Base-by-base conservation (phyloP, 2,888 invertebrate genomes). In the Pediacus dermestoides region DNA sequence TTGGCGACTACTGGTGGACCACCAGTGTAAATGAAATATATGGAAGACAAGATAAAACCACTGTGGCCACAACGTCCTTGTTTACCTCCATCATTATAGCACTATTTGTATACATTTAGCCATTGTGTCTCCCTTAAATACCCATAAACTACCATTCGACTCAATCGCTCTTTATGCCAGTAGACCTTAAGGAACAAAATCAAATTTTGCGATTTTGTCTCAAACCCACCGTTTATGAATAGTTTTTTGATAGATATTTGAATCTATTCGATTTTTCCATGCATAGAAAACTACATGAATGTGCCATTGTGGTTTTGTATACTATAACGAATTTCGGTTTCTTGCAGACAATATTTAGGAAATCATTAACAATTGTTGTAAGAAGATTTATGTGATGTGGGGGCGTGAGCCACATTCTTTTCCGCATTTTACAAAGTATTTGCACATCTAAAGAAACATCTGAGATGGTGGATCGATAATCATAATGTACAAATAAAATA, bases 31-130 rank as follows among this genome's bases (percentile, higher is more conserved):
- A 34, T 31, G 15, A 22, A 39, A 37, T 33, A 33, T 34, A 42
- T 33, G 46, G 55, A 60, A 55, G 55, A 60, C 56, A 58, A 58
- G 57, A 47, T 47, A 58, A n/a, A 53, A 57, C 61, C 60, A 53
- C 60, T 57, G 54, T 52, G 51, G 55, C 62, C 63, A 55, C 61
- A 62, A 60, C 59, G 57, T 50, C 59, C 58, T 51, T 65, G 65
- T 65, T 65, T 65, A 63, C 63, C 55, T 56, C 59, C 55, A 62
- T 66, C 62, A 66, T 66, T 66, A 66, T 63, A 59, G 58, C 58
- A 60, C 63, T 66, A 66, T 66, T 65, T 65, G 65, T 66, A 66
- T 63, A 66, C 64, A 64, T 53, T 55, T 50, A 48, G 38, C 52
- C 46, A 61, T 66, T 66, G 64, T 64, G 52, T 46, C 37, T 34